Conservation (phyloP, 2,797 vertebrate genomes). For the Typhlichthys eigenmanni region DNA sequence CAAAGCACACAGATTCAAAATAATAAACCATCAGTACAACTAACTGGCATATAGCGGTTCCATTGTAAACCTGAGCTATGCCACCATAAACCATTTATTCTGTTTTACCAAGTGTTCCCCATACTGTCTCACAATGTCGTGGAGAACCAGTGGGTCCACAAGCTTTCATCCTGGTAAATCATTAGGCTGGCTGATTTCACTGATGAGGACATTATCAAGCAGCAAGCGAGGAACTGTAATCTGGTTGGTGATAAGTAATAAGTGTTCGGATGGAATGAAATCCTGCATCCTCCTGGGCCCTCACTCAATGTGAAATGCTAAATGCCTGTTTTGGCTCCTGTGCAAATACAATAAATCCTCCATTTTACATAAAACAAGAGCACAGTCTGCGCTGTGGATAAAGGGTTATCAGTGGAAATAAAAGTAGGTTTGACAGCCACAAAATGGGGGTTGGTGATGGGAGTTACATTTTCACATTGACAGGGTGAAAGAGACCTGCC, state of each 20-base stretch:
- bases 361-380: background rate
- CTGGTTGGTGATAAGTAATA: background rate
- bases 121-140: too few relatives aligned
- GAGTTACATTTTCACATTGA: conserved; percentile 57
- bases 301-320: background rate
- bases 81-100: too few relatives aligned
- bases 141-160: too few relatives aligned
- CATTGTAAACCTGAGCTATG: too few relatives aligned
- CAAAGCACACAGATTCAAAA: too few relatives aligned
- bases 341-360: background rate
- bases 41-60: too few relatives aligned
- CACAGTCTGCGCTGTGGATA: conserved; percentile 1
- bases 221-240: background rate
- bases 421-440: conserved; percentile 46
- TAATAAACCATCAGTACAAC: too few relatives aligned
- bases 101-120: too few relatives aligned
- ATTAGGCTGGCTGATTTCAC: too few relatives aligned
- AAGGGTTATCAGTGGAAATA: conserved; percentile 33
- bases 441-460: conserved; percentile 36
- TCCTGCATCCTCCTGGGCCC: background rate
- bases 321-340: background rate
- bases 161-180: too few relatives aligned
- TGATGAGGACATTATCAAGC: background rate
- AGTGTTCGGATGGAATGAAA: background rate
- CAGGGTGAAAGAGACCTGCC: conserved; percentile 52